phyloP scores from a whole-genome alignment of 1,140 invertebrate species.

The Diachasmimorpha longicaudata region DNA sequence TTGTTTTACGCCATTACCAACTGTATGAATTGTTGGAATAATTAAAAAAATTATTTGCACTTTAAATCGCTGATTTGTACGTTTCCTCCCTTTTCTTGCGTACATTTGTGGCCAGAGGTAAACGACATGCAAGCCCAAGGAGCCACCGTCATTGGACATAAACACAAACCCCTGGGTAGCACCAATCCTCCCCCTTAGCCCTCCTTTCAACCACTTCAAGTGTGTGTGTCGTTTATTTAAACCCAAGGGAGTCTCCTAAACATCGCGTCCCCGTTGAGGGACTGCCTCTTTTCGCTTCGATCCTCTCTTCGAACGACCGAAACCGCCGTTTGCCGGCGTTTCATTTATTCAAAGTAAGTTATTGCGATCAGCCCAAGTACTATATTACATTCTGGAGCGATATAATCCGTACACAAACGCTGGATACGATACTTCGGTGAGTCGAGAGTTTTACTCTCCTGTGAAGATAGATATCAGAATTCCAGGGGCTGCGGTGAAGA shows the following conservation, averaged over 20 bases:
- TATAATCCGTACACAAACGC: background rate
- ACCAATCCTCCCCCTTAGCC: constrained; percentile 32
- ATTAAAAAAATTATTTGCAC: no score
- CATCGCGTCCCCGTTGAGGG: background rate
- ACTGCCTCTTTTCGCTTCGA: constrained; percentile 10
- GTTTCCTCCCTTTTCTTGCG: no score
- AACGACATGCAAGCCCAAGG: background rate
- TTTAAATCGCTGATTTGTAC: no score
- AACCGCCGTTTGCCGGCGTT: constrained; percentile 32
- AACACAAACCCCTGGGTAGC: background rate
- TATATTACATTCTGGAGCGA: constrained; percentile 33
- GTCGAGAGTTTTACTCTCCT: background rate
- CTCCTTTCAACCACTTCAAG: constrained; percentile 22
- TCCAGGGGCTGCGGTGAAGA: background rate
- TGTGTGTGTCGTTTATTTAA: background rate
- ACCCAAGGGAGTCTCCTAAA: background rate
- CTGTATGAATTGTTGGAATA: no score
- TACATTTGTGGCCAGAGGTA: background rate
- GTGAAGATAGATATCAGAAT: background rate
- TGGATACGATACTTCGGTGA: background rate
- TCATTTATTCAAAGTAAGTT: constrained; percentile 47
- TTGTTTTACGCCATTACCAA: no score
- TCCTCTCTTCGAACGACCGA: background rate
- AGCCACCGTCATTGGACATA: background rate
- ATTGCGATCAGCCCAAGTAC: constrained; percentile 39